A percentile compares a stretch with the other conserved stretches of the same genome.
Conservation (phyloP, 2,113 vertebrate genomes). For the Cephalopholis sonnerati region DNA sequence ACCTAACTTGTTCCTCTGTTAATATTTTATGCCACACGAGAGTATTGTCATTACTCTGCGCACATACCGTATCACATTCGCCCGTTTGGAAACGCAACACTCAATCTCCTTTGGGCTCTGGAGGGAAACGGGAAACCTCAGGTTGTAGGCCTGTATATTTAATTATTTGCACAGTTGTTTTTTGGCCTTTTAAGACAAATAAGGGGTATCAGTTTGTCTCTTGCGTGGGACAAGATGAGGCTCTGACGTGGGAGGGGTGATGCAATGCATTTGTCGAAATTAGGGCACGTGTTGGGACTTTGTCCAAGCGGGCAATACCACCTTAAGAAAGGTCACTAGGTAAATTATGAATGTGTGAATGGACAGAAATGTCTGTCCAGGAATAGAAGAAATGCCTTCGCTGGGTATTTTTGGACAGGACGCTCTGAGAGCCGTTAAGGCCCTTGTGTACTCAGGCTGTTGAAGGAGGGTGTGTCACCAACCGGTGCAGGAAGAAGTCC, state of each 20-base stretch:
- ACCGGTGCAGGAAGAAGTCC: conserved; percentile 62
- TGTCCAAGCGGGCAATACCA: conserved; percentile 16
- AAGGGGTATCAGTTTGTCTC: conserved; percentile 49
- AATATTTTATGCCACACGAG: conserved; percentile 85
- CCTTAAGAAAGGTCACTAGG: conserved; percentile 22
- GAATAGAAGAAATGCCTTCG: conserved; percentile 28
- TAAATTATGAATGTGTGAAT: conserved; percentile 74
- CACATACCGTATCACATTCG: conserved; percentile 82
- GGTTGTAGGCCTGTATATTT: conserved; percentile 73
- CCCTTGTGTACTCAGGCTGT: conserved; percentile 34
- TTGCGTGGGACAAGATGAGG: conserved; percentile 20
- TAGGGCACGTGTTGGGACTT: conserved; percentile 44
- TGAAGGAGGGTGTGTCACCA: conserved; percentile 77
- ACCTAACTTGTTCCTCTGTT: conserved; percentile 82
- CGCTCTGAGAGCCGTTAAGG: conserved; percentile 10
- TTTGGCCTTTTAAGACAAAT: conserved; percentile 65
- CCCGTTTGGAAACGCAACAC: conserved; percentile 82
- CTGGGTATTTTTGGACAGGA: conserved; percentile 17
- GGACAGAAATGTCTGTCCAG: conserved; percentile 41
- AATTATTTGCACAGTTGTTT: conserved; percentile 74
- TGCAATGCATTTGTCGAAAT: conserved; percentile 58
- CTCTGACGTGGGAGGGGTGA: conserved; percentile 55
- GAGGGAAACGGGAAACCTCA: conserved; percentile 79
- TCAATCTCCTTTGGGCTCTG: conserved; percentile 68
- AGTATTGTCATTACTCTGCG: conserved; percentile 82